These are phyloP conservation scores for Disparrhopalites patrizii DNA, from an alignment of 2,888 invertebrate species.

Conservation along the genomic window DNA sequence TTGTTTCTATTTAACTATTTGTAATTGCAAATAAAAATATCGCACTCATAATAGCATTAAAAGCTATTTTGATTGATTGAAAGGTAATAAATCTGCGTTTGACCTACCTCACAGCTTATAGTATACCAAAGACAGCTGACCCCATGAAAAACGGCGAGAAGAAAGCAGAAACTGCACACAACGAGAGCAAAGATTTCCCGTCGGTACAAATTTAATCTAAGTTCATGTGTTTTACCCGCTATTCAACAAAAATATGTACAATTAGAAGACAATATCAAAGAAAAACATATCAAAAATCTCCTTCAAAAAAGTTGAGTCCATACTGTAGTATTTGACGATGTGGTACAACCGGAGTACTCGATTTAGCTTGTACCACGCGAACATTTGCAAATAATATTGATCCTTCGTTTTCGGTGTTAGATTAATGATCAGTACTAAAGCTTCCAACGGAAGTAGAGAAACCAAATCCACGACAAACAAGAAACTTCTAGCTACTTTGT, in stretches of 20 bases:
- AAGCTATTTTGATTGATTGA: no score
- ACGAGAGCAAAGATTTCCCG: constrained; percentile 23
- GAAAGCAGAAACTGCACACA: constrained; percentile 22
- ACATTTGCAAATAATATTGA: neutral
- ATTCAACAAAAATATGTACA: no score
- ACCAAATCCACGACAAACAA: constrained; percentile 14
- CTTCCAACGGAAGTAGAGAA: constrained; percentile 23
- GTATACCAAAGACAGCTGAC: constrained; percentile 30
- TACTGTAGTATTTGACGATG: constrained; percentile 22
- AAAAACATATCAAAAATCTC: neutral
- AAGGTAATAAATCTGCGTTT: no score
- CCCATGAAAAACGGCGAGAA: constrained; percentile 28
- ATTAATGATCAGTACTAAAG: neutral
- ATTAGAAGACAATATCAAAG: neutral
- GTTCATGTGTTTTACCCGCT: constrained; percentile 20
- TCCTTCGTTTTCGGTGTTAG: neutral
- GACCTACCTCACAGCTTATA: constrained; percentile 20
- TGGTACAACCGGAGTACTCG: constrained; percentile 25
- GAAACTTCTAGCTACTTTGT: neutral
- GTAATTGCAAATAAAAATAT: neutral
- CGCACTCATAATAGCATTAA: neutral
- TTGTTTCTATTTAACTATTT: neutral
- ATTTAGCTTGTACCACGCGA: constrained; percentile 16
- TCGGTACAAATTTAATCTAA: constrained; percentile 22
- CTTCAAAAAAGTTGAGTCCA: neutral